Conservation (phyloP, 2,888 invertebrate species). For the Harpagoxenus sublaevis region DNA sequence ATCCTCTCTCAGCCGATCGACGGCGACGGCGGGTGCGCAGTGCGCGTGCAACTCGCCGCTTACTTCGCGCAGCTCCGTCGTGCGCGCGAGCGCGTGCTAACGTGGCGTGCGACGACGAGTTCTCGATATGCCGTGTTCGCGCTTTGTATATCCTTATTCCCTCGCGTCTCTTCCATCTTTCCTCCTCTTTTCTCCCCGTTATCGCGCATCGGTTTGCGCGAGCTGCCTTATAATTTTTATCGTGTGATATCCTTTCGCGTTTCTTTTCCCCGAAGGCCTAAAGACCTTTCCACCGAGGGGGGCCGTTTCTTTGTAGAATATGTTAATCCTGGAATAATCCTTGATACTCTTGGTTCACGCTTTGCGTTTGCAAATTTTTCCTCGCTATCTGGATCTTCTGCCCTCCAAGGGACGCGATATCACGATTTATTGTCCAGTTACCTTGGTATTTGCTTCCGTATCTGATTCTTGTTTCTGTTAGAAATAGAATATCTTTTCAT, state of each 20-base stretch:
- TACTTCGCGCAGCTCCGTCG: slow-evolving; percentile 48
- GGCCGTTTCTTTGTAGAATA: not conserved
- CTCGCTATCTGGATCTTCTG: not conserved
- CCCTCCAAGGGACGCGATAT: not conserved
- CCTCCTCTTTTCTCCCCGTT: not conserved
- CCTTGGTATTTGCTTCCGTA: not conserved
- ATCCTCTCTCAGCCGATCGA: slow-evolving; percentile 32
- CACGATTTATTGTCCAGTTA: not conserved
- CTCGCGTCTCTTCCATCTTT: not conserved
- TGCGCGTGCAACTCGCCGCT: slow-evolving; percentile 37
- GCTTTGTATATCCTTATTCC: not conserved
- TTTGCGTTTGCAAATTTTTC: not conserved
- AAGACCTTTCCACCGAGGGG: not conserved
- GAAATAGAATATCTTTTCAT: not conserved
- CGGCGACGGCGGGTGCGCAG: slow-evolving; percentile 38
- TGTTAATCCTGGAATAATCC: no score
- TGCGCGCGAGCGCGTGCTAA: slow-evolving; percentile 55
- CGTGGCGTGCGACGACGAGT: slow-evolving; percentile 48
- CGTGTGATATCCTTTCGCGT: not conserved
- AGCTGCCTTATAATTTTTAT: no score
- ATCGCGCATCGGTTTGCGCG: not conserved
- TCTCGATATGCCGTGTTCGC: slow-evolving; percentile 2
- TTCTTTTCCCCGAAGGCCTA: no score
- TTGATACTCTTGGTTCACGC: not conserved
- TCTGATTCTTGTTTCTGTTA: not conserved